Evolutionary conservation across 2,888 invertebrate species (phyloP).

Genomic region (Lithosia quadra): DNA sequence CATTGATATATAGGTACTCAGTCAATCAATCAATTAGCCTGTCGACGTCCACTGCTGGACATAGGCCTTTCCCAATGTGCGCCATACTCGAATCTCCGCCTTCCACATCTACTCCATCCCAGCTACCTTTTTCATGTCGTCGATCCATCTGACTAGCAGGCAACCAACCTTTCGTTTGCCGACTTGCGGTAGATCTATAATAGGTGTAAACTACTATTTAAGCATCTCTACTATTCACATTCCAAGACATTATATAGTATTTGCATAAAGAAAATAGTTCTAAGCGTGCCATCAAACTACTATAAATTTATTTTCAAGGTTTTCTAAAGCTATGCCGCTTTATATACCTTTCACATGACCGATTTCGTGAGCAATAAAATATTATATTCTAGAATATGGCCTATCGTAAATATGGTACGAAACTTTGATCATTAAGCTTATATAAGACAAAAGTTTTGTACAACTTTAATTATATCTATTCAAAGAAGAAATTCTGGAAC

Average conservation of each 20-base stretch:
- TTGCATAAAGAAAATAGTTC: conserved; percentile 12
- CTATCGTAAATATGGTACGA: background rate
- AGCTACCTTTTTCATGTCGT: too few species aligned
- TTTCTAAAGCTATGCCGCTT: background rate
- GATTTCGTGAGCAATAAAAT: conserved; percentile 4
- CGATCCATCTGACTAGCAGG: too few species aligned
- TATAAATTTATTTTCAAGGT: conserved; percentile 7
- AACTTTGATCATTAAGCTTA: background rate
- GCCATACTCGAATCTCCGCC: too few species aligned
- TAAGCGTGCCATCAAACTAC: background rate
- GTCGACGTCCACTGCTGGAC: too few species aligned
- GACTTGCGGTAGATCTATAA: too few species aligned
- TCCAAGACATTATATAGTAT: conserved; percentile 8
- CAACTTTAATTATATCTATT: conserved; percentile 1
- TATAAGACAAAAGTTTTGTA: background rate
- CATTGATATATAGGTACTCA: too few species aligned
- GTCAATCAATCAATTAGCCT: too few species aligned
- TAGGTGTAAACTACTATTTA: background rate
- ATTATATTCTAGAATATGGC: background rate
- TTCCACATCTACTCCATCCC: too few species aligned
- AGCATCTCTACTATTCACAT: background rate
- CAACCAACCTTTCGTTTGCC: too few species aligned
- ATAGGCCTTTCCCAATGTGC: too few species aligned
- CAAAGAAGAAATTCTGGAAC: background rate
- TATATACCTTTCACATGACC: background rate